Evolutionary conservation across 2,888 invertebrate species (phyloP).

Genomic region (Trissolcus japonicus): DNA sequence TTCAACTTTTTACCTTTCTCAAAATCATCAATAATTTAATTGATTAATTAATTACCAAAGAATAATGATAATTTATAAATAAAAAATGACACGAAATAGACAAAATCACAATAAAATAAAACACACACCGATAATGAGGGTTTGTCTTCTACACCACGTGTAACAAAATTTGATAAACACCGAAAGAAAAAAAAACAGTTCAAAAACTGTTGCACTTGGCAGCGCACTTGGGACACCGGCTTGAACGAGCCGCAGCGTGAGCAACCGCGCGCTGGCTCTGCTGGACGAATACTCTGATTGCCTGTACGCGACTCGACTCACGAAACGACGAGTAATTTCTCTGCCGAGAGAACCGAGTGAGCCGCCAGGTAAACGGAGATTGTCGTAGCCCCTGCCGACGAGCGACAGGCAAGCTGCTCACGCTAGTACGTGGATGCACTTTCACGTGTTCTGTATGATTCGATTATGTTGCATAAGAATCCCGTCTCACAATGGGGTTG

Average conservation of each 20-base stretch:
- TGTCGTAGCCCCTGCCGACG: conserved; percentile 42
- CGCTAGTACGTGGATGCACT: conserved; percentile 49
- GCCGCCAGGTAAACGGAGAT: conserved; percentile 56
- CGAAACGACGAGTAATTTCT: conserved; percentile 56
- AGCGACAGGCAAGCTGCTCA: conserved; percentile 36
- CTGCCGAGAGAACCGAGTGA: conserved; percentile 43
- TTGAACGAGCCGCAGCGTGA: conserved; percentile 35
- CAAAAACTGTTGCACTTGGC: background rate
- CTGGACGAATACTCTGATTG: conserved; percentile 56
- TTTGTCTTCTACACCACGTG: too few relatives aligned
- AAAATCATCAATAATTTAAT: too few relatives aligned
- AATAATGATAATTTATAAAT: too few relatives aligned
- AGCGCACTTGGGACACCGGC: conserved; percentile 31
- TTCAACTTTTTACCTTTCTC: too few relatives aligned
- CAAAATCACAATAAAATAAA: too few relatives aligned
- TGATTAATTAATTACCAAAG: too few relatives aligned
- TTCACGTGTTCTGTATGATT: conserved; percentile 48
- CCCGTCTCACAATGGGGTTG: conserved; percentile 46
- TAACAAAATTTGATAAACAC: too few relatives aligned
- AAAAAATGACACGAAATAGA: too few relatives aligned
- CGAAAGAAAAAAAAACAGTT: background rate
- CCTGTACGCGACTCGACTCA: conserved; percentile 46
- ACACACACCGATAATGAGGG: too few relatives aligned
- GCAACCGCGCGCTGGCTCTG: conserved; percentile 55
- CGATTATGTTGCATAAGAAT: conserved; percentile 50